Conservation (phyloP, 2,797 vertebrate species). For the Pseudochirops corinnae region DNA sequence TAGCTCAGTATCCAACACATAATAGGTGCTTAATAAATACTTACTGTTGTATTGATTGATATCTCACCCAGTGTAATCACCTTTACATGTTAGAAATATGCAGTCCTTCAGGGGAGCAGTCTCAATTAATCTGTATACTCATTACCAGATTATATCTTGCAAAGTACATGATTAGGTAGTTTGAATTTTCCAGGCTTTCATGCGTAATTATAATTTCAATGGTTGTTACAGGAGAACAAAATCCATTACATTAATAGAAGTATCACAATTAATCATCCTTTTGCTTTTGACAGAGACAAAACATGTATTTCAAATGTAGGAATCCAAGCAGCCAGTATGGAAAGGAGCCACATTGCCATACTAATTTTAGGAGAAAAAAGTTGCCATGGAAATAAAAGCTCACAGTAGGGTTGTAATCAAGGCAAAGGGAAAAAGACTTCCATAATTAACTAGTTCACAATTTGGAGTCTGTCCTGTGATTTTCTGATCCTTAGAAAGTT, state of each 20-base stretch:
- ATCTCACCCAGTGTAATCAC: not conserved
- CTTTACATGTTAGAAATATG: not conserved
- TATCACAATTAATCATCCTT: not conserved
- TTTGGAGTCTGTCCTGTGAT: not conserved
- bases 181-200: not conserved
- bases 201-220: not conserved
- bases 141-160: not conserved
- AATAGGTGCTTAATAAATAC: no score
- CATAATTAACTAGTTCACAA: not conserved
- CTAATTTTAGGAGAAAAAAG: not conserved
- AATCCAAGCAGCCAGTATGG: not conserved
- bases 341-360: not conserved
- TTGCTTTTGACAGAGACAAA: not conserved
- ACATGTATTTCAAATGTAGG: not conserved
- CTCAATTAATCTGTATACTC: not conserved
- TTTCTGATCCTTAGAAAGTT: not conserved
- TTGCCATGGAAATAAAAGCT: not conserved
- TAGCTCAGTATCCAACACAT: no score
- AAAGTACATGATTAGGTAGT: not conserved
- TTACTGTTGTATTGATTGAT: no score
- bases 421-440: rapidly evolving
- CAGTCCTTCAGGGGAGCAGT: not conserved
- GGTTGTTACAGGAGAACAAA: not conserved
- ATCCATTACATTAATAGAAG: not conserved
- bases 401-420: not conserved